These are phyloP conservation scores for Sebastes matsubarae DNA, from an alignment of 2,797 vertebrate genomes.

Conservation along the genomic window DNA sequence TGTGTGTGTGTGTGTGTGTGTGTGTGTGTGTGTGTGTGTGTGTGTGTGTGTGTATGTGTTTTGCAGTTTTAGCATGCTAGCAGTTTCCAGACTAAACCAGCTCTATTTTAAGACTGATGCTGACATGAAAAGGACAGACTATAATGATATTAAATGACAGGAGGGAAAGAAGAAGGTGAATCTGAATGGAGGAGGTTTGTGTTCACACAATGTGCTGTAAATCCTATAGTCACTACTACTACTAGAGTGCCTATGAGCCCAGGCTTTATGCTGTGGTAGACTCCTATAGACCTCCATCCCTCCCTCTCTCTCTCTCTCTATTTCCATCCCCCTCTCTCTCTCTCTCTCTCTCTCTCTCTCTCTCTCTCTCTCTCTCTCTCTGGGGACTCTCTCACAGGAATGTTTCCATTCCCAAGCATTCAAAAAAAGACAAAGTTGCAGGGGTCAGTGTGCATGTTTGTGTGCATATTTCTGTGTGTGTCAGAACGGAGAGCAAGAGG, in stretches of 20 bases:
- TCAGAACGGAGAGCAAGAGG: background rate
- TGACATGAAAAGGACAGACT: conserved; percentile 35
- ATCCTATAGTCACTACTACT: background rate
- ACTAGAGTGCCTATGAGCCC: background rate
- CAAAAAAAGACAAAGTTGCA: conserved; percentile 58
- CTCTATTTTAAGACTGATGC: conserved; percentile 51
- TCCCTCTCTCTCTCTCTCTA: background rate
- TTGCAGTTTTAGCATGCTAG: background rate
- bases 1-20: conserved; percentile 3
- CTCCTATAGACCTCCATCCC: conserved; percentile 3
- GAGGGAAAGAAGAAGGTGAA: background rate
- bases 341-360: conserved; percentile 9
- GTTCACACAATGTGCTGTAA: background rate
- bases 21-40: background rate
- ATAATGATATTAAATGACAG: conserved; percentile 2
- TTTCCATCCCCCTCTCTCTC: conserved; percentile 38
- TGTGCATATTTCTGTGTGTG: background rate
- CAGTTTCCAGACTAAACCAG: conserved; percentile 32
- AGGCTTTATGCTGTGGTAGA: conserved; percentile 1
- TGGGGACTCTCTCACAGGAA: conserved; percentile 67
- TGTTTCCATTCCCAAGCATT: conserved; percentile 79
- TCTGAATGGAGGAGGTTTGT: background rate
- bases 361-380: conserved; percentile 40
- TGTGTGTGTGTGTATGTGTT: conserved; percentile 15
- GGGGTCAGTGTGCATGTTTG: conserved; percentile 55